Conservation (phyloP, 2,797 vertebrate species). For the Phataginus tricuspis region DNA sequence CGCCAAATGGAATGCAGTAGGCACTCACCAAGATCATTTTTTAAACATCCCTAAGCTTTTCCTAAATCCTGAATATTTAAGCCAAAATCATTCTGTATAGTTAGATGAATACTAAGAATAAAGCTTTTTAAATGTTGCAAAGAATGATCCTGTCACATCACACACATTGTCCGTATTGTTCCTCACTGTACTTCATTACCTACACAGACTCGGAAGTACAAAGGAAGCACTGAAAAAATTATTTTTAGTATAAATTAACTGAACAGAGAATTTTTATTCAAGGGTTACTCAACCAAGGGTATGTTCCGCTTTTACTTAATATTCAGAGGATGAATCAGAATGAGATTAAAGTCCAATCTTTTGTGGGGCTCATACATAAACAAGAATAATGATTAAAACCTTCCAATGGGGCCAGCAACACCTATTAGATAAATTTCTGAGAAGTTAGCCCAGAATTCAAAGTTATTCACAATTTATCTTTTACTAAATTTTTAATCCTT, state of each 20-base stretch:
- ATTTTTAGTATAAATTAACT: conserved; percentile 37
- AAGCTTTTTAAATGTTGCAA: neutral
- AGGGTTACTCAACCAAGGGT: conserved; percentile 14
- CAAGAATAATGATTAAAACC: conserved; percentile 40
- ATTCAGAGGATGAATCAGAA: conserved; percentile 50
- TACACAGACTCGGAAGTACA: neutral
- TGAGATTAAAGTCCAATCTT: conserved; percentile 30
- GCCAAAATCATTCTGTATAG: neutral
- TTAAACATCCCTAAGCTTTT: neutral
- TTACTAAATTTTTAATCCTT: conserved; percentile 27
- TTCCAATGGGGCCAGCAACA: neutral
- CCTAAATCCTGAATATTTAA: neutral
- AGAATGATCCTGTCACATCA: neutral
- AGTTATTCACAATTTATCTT: conserved; percentile 30
- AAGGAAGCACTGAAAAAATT: neutral
- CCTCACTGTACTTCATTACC: neutral
- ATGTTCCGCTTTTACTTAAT: conserved; percentile 54
- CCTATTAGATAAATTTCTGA: conserved; percentile 35
- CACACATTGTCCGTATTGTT: neutral
- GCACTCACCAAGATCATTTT: neutral
- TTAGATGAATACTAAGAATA: neutral
- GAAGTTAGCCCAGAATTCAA: neutral
- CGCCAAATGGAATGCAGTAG: neutral
- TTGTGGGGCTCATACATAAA: conserved; percentile 45
- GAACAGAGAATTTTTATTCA: conserved; percentile 34